Evolutionary conservation across 2,888 invertebrate genomes (phyloP).

Genomic region (Hypomecis punctinalis): DNA sequence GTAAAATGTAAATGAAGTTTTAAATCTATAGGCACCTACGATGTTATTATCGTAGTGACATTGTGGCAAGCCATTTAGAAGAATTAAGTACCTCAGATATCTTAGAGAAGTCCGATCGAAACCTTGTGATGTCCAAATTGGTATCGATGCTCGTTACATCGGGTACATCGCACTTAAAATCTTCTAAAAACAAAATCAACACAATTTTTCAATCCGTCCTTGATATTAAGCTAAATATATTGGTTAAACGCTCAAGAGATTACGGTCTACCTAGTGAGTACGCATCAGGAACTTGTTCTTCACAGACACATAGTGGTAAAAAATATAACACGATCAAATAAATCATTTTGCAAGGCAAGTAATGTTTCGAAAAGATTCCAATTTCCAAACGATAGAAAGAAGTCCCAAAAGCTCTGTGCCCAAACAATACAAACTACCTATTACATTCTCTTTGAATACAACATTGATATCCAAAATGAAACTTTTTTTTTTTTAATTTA

Average conservation of each 20-base stretch:
- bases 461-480: no score
- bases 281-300: conserved; percentile 7
- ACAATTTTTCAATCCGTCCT: not conserved
- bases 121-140: conserved; percentile 72
- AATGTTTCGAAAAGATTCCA: no score
- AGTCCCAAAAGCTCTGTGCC: no score
- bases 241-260: not conserved
- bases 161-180: conserved; percentile 78
- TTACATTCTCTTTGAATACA: no score
- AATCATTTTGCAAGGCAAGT: not conserved
- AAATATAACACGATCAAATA: not conserved
- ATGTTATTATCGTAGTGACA: no score
- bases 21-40: no score
- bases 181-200: conserved; percentile 61
- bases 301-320: not conserved
- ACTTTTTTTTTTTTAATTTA: no score
- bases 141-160: conserved; percentile 75
- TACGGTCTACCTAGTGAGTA: conserved; percentile 7
- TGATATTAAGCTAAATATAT: not conserved
- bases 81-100: conserved; percentile 82
- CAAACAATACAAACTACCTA: no score
- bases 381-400: no score
- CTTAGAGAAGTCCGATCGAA: conserved; percentile 77
- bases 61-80: no score
- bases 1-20: no score